Conservation (phyloP, 2,113 vertebrate species). For the Girardinichthys multiradiatus region DNA sequence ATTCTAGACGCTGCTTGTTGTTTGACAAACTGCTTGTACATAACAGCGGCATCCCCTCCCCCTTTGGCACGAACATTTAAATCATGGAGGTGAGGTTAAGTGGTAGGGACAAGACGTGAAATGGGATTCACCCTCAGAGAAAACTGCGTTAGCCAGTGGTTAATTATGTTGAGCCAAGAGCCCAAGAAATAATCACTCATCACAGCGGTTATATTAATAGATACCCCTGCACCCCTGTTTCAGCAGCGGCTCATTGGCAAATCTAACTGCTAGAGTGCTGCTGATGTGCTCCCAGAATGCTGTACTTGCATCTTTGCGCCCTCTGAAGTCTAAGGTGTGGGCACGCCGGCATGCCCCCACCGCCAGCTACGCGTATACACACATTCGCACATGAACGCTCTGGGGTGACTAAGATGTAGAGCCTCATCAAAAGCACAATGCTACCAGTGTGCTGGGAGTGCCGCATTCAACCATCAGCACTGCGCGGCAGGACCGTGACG, state of each 20-base stretch:
- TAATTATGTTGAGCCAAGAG: conserved; percentile 22
- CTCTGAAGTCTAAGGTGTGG: neutral
- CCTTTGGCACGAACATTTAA: neutral
- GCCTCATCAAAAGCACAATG: conserved; percentile 72
- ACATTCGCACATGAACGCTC: conserved; percentile 34
- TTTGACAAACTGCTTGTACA: neutral
- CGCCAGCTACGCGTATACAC: conserved; percentile 24
- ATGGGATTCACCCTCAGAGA: neutral
- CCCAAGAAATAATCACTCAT: conserved; percentile 46
- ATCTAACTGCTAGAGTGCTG: conserved; percentile 10
- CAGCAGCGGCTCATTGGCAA: conserved; percentile 8
- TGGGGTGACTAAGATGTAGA: conserved; percentile 61
- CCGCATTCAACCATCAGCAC: conserved; percentile 53
- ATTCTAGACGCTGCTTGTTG: neutral
- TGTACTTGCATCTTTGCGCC: conserved; percentile 9
- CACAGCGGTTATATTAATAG: conserved; percentile 17
- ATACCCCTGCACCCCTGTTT: conserved; percentile 9
- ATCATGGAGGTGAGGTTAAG: neutral
- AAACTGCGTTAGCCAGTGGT: conserved; percentile 7
- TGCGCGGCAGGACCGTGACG: conserved; percentile 49
- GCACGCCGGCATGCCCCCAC: conserved; percentile 13
- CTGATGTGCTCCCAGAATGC: neutral
- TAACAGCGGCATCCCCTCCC: neutral
- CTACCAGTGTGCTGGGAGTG: conserved; percentile 61
- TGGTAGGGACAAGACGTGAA: neutral